Evolutionary conservation across 2,797 vertebrate species (phyloP).

Genomic region (Leptoclinus maculatus): DNA sequence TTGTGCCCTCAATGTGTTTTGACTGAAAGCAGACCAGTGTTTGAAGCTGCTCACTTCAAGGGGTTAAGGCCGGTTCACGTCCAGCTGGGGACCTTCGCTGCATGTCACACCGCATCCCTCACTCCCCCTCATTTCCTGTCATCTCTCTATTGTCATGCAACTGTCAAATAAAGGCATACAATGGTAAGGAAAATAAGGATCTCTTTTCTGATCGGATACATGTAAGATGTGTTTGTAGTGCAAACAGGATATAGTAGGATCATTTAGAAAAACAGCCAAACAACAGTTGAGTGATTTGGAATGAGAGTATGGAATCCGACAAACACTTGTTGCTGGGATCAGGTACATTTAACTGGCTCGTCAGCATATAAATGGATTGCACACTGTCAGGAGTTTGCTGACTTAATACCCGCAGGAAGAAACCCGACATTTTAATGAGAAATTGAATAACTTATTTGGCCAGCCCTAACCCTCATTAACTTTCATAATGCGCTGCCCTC

Average conservation of each 20-base stretch:
- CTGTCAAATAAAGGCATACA: not conserved
- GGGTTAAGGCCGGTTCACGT: not conserved
- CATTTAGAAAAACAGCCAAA: not conserved
- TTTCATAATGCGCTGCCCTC: slow-evolving; percentile 48
- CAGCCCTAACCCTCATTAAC: slow-evolving; percentile 58
- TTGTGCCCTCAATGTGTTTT: not conserved
- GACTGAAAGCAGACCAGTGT: not conserved
- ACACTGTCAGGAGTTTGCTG: slow-evolving; percentile 15
- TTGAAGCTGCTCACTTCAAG: not conserved
- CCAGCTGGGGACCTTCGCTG: not conserved
- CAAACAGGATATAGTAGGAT: not conserved
- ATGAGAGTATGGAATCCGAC: not conserved
- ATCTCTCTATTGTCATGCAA: not conserved
- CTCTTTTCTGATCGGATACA: not conserved
- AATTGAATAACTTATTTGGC: slow-evolving; percentile 59
- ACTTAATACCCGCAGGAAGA: slow-evolving; percentile 28
- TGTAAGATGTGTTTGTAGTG: not conserved
- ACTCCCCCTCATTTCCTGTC: not conserved
- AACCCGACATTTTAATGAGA: slow-evolving; percentile 62
- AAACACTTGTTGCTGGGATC: slow-evolving; percentile 22
- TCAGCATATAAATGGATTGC: slow-evolving; percentile 1
- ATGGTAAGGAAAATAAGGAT: not conserved
- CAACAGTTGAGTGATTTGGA: not conserved
- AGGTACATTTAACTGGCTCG: slow-evolving; percentile 19
- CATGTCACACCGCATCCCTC: not conserved